Percentiles rank a stretch among this genome's conserved stretches.
These are phyloP conservation scores for Chouioia cunea DNA, from an alignment of 2,888 invertebrate genomes.

Conservation along the genomic window DNA sequence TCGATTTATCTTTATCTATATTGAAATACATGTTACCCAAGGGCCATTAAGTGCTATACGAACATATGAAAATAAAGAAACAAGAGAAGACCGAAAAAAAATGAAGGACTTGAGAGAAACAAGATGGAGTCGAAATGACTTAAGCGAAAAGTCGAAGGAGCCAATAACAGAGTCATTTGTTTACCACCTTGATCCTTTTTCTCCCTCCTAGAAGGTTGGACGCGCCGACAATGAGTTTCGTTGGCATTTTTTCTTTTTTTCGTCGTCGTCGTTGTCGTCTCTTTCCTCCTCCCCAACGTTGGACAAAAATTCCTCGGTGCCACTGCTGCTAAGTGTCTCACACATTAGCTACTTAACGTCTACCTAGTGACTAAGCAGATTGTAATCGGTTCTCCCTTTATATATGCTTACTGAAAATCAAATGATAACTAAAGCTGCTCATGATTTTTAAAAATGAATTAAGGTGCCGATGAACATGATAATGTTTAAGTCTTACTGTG, in stretches of 20 bases:
- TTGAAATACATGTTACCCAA: conserved; percentile 25
- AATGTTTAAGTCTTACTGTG: no score
- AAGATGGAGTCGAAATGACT: conserved; percentile 34
- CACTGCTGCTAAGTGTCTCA: conserved; percentile 18
- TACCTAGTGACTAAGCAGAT: conserved; percentile 42
- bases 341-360: conserved; percentile 44
- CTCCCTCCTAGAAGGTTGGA: conserved; percentile 7
- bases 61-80: neutral
- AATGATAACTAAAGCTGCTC: conserved; percentile 31
- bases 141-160: conserved; percentile 26
- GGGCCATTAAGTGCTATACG: conserved; percentile 20
- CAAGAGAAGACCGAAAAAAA: neutral
- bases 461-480: no score
- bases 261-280: neutral
- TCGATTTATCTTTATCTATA: conserved; percentile 25
- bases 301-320: conserved; percentile 26
- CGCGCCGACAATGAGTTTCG: conserved; percentile 38
- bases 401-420: neutral
- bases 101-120: neutral
- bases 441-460: neutral
- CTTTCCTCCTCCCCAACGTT: neutral
- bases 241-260: conserved; percentile 27
- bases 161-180: conserved; percentile 45
- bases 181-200: conserved; percentile 23
- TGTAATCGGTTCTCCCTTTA: conserved; percentile 14